These are phyloP conservation scores for Callocephalon fimbriatum DNA, from an alignment of 2,113 vertebrate genomes.

Conservation along the genomic window DNA sequence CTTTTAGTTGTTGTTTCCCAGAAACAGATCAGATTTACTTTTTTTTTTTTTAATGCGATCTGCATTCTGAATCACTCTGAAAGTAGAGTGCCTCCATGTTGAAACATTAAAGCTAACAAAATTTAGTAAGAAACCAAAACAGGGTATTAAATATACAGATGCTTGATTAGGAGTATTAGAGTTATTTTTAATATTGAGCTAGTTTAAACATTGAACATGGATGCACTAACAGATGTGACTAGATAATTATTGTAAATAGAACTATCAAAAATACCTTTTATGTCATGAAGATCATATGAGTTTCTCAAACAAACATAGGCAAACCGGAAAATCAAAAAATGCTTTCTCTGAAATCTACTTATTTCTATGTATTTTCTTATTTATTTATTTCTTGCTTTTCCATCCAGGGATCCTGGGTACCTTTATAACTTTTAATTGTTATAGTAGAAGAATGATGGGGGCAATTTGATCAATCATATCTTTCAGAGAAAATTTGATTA, in stretches of 20 bases:
- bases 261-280: not conserved
- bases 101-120: not conserved
- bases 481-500: not conserved
- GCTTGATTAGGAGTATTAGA: not conserved
- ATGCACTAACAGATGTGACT: not conserved
- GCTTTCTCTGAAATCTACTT: not conserved
- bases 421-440: not conserved
- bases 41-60: not conserved
- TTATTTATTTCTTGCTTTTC: not conserved
- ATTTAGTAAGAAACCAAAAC: not conserved
- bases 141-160: not conserved
- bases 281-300: not conserved
- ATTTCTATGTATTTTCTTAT: not conserved
- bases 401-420: not conserved
- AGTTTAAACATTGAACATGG: conserved; percentile 19
- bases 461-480: not conserved
- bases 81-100: not conserved
- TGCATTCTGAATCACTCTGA: not conserved
- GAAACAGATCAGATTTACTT: conserved; percentile 15
- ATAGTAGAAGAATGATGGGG: not conserved
- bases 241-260: conserved; percentile 9
- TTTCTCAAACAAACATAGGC: not conserved
- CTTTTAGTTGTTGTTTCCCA: conserved; percentile 39
- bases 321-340: not conserved
- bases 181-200: conserved; percentile 7